Evolutionary conservation across 2,888 invertebrate genomes (phyloP), one percentile per base, ranked within the genome.

Genomic region (Lacanobia wlatinum): DNA sequence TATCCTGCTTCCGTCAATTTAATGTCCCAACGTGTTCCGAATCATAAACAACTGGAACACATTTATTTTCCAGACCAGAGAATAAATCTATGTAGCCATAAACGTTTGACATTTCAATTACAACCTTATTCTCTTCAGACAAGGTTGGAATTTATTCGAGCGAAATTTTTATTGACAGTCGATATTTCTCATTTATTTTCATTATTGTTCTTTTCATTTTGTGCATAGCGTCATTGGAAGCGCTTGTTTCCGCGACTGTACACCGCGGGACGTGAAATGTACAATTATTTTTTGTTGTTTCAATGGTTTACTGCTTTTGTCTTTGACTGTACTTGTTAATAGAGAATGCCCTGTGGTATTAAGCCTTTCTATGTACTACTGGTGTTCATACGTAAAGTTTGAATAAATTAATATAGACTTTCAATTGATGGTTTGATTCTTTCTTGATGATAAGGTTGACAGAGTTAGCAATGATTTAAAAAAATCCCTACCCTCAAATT

Each of bases 111-210:
- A 56, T 52, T 52, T n/a, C 50, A 82, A 62, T 73, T 48, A 50
- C 34, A 21, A 82, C 73, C 56, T 56, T 80, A 73, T 67, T 10
- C 0, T 6, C 10, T 0, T 0, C 1, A 0, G 0, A n/a, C 5
- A 63, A 67, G 70, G 43, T 58, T 48, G 38, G n/a, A 34, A 67
- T 67, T 82, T 14, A 5, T n/a, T 70, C 7, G 38, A 48, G 21
- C 12, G 34, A 50, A 1, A 4, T 50, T 59, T 69, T 70, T 69
- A 82, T 78, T 78, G 80, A 61, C 67, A 73, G 66, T 48, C 63
- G 78, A 78, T 73, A 67, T 78, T 78, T 77, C 65, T 72, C 82
- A 69, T 80, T 82, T 82, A 77, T 79, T 80, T 73, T 70, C 59
- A 69, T 80, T 76, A 59, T 71, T 72, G 67, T 63, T 70, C 73